Evolutionary conservation across 2,888 invertebrate genomes (phyloP).

Genomic region (Lottia scabra): DNA sequence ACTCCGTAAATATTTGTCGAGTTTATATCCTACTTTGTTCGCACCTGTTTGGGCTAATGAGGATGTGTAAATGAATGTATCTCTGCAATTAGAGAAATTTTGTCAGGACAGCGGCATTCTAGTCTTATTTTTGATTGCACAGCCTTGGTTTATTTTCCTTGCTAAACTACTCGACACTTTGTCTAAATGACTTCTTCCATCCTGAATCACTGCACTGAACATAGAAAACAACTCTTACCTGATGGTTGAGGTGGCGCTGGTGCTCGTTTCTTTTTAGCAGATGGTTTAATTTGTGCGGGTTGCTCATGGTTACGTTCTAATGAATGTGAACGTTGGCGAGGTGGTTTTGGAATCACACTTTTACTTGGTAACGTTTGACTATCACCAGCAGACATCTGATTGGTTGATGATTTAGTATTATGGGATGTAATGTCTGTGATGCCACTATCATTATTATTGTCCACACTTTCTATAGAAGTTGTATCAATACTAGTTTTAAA

Average conservation of each 20-base stretch:
- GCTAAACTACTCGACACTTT: too few species aligned
- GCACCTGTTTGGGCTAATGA: too few species aligned
- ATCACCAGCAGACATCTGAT: slow-evolving; percentile 16
- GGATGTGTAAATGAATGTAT: too few species aligned
- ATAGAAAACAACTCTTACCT: slow-evolving; percentile 7
- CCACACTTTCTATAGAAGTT: slow-evolving; percentile 52
- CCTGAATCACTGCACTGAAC: too few species aligned
- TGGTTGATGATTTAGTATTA: slow-evolving; percentile 8
- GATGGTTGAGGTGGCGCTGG: slow-evolving; percentile 48
- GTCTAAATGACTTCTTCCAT: too few species aligned
- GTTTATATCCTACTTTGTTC: too few species aligned
- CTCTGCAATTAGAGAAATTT: too few species aligned
- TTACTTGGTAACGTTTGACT: slow-evolving; percentile 29
- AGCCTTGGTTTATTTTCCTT: too few species aligned
- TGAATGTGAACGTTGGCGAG: slow-evolving; percentile 10
- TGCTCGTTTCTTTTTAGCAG: slow-evolving; percentile 52
- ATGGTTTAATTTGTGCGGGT: slow-evolving; percentile 13
- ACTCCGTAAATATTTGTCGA: too few species aligned
- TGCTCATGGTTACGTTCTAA: slow-evolving; percentile 14
- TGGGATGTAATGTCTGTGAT: slow-evolving; percentile 33
- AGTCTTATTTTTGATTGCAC: too few species aligned
- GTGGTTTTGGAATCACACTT: slow-evolving; percentile 7
- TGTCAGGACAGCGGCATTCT: too few species aligned
- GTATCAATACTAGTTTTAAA: slow-evolving; percentile 52
- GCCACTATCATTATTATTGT: slow-evolving; percentile 51